Percentiles rank a stretch among this genome's conserved stretches.
Conservation (phyloP, 2,113 vertebrate species). For the Melanocharis versteri region DNA sequence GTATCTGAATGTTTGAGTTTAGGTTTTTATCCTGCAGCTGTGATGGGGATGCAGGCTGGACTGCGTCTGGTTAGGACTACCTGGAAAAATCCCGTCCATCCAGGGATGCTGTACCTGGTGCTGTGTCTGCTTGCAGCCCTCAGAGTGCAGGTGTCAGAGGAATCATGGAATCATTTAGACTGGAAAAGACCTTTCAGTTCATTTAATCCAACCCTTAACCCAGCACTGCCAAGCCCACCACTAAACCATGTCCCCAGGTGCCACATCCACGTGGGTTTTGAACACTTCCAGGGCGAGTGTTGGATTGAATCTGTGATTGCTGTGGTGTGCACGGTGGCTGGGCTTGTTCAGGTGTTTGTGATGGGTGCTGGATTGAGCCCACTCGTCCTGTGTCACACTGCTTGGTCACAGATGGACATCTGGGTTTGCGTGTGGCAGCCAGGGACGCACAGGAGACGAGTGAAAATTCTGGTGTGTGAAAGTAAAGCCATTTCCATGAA, state of each 20-base stretch:
- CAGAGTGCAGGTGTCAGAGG: background rate
- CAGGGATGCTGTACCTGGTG: background rate
- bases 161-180: background rate
- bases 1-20: background rate
- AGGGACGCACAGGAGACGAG: fast-evolving
- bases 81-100: background rate
- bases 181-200: background rate
- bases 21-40: background rate
- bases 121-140: background rate
- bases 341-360: background rate
- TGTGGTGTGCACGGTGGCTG: background rate
- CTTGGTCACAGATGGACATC: background rate
- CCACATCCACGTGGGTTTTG: background rate
- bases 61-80: background rate
- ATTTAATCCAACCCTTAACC: background rate
- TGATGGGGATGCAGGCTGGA: background rate
- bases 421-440: background rate
- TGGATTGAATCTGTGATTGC: background rate
- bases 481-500: background rate
- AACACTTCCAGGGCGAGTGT: background rate
- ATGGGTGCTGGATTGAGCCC: background rate
- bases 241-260: background rate
- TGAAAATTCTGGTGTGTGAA: background rate
- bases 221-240: background rate
- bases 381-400: background rate